These are phyloP conservation scores for Macquaria australasica DNA, from an alignment of 2,113 vertebrate species.

Conservation along the genomic window DNA sequence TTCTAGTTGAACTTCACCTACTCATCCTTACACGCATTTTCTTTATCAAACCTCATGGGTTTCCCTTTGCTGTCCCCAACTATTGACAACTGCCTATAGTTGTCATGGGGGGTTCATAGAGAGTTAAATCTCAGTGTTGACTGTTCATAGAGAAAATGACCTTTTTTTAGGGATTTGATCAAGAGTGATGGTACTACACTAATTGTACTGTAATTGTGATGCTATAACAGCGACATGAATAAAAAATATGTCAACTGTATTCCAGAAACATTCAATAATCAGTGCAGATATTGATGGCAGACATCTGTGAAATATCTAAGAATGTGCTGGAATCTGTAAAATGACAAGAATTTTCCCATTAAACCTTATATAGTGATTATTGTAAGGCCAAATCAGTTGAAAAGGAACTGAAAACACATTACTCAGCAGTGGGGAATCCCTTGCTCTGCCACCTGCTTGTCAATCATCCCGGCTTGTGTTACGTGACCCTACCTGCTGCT, in stretches of 20 bases:
- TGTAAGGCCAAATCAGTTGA: neutral
- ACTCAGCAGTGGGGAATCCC: slow-evolving; percentile 58
- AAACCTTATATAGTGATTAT: neutral
- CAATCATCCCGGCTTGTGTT: slow-evolving; percentile 66
- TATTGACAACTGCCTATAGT: neutral
- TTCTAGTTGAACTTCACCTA: neutral
- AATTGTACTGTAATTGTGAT: neutral
- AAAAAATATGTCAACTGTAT: neutral
- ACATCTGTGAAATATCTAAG: neutral
- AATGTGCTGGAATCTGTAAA: neutral
- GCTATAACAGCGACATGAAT: neutral
- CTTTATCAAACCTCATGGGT: neutral
- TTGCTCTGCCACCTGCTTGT: slow-evolving; percentile 70
- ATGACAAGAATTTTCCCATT: neutral
- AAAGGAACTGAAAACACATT: slow-evolving; percentile 33
- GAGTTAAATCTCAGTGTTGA: neutral
- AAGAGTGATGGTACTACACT: neutral
- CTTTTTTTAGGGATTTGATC: neutral
- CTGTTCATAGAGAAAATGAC: slow-evolving; percentile 61
- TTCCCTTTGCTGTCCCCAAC: neutral
- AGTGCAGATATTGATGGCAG: neutral
- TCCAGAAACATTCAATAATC: neutral
- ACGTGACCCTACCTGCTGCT: slow-evolving; percentile 71
- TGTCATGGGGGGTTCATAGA: no score
- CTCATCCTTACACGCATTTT: neutral